Conservation (phyloP, 2,113 vertebrate genomes). For the Pao palembangensis region DNA sequence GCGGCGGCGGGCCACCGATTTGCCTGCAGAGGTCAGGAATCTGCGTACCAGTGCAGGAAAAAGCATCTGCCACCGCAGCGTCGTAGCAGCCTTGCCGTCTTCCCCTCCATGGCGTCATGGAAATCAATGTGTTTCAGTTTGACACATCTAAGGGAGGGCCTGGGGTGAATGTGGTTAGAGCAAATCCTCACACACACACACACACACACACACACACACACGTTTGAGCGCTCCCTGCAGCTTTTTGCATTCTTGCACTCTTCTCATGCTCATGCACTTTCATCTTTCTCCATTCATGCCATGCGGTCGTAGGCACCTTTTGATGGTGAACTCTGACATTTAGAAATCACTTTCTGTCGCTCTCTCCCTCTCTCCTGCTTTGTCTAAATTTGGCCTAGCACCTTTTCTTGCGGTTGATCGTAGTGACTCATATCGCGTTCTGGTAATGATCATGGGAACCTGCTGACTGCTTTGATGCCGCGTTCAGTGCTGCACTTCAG, state of each 20-base stretch:
- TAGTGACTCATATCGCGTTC: slow-evolving; percentile 65
- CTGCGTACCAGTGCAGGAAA: slow-evolving; percentile 32
- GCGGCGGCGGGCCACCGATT: no score
- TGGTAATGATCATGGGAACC: slow-evolving; percentile 64
- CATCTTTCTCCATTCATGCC: slow-evolving; percentile 66
- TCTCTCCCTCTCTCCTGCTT: slow-evolving; percentile 22
- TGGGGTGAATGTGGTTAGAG: slow-evolving; percentile 59
- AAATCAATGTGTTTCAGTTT: slow-evolving; percentile 50
- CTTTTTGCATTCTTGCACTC: slow-evolving; percentile 42
- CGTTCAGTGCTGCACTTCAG: slow-evolving; percentile 15
- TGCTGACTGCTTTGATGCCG: slow-evolving; percentile 58
- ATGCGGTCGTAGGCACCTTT: slow-evolving; percentile 52
- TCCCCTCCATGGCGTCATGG: slow-evolving; percentile 61
- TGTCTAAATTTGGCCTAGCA: slow-evolving; percentile 51
- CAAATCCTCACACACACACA: slow-evolving; percentile 60
- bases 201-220: slow-evolving; percentile 22
- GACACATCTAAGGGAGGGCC: slow-evolving; percentile 49
- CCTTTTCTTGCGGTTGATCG: slow-evolving; percentile 55
- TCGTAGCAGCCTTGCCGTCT: slow-evolving; percentile 41
- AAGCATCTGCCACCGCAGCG: slow-evolving; percentile 24
- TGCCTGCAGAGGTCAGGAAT: slow-evolving; percentile 24
- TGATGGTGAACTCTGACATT: slow-evolving; percentile 74
- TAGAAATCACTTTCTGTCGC: slow-evolving; percentile 64
- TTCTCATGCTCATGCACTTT: slow-evolving; percentile 64
- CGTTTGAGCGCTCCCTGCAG: slow-evolving; percentile 35